Evolutionary conservation across 2,888 invertebrate genomes (phyloP), one percentile per base, ranked within the genome.

Genomic region (Sarcophaga carnaria): DNA sequence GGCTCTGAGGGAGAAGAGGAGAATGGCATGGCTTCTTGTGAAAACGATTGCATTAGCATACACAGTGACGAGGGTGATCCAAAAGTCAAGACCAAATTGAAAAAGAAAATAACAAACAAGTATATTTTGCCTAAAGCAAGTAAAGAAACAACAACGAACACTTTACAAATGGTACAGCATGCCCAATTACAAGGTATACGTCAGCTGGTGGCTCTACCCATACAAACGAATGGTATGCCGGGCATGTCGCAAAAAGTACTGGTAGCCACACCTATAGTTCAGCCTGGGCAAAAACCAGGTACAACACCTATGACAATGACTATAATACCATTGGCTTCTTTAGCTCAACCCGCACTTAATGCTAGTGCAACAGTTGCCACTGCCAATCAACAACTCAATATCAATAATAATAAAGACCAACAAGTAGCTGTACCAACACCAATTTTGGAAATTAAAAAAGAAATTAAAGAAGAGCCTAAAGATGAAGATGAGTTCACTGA

Each of bases 281-380:
- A 89, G 8, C 89, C 90, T 1, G 88, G 89, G 0, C 74, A 89
- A 5, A 78, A 88, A 10, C 88, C 86, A 20, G 89, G 90, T 14
- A 87, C 90, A 0, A 87, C 91, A 62, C 90, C 91, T 3, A 90
- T 91, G 90, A 92, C 92, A 3, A 92, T 92, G 92, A 92, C 92
- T 25, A 92, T 92, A 60, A 92, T 92, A 89, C 92, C 92, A 17
- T 84, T 92, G 59, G 89, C 92, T 14, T 82, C 89, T 10, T 85
- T 89, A 60, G 83, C 86, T 1, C 88, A 88, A 75, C 75, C 83
- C 14, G 20, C 86, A 62, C 60, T 78, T 6, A 84, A 74, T 64
- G 59, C 25, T 27, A 59, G 20, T 27, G n/a, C 74, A 47, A 25
- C 69, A 27, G 10, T 63, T 1, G 17, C 54, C 3, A 20, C 72